A percentile compares a stretch with the other conserved stretches of the same genome.
These are phyloP conservation scores for Equus quagga DNA, from an alignment of 2,113 vertebrate species.

Conservation along the genomic window DNA sequence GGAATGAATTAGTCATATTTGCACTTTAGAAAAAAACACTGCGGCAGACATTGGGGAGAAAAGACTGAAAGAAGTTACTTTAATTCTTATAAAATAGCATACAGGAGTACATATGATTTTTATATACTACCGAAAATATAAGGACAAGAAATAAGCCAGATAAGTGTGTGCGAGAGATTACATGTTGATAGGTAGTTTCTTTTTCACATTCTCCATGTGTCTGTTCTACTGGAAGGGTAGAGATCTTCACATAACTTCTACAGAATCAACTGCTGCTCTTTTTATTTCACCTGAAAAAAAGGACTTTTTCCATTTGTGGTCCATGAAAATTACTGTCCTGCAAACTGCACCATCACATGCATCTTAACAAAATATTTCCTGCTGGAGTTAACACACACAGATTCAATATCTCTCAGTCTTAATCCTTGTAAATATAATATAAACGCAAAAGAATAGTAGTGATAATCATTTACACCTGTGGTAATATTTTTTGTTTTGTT, in stretches of 20 bases:
- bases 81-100: neutral
- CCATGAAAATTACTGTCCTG: neutral
- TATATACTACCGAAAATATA: neutral
- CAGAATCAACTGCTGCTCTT: accelerated
- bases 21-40: neutral
- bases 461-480: conserved; percentile 77
- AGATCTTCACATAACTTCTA: neutral
- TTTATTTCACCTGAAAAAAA: neutral
- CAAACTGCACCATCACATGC: neutral
- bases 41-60: neutral
- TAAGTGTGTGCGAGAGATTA: neutral
- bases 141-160: neutral
- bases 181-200: neutral
- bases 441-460: conserved; percentile 66
- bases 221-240: neutral
- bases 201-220: neutral
- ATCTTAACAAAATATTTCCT: neutral
- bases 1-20: neutral
- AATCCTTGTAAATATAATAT: conserved; percentile 50
- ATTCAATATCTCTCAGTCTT: conserved; percentile 33
- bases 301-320: neutral
- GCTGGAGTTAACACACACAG: conserved; percentile 41
- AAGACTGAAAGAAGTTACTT: neutral
- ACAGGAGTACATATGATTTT: neutral
- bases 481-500: conserved; percentile 77